These are phyloP conservation scores for Caracal caracal DNA, from an alignment of 2,113 vertebrate species.

Conservation along the genomic window DNA sequence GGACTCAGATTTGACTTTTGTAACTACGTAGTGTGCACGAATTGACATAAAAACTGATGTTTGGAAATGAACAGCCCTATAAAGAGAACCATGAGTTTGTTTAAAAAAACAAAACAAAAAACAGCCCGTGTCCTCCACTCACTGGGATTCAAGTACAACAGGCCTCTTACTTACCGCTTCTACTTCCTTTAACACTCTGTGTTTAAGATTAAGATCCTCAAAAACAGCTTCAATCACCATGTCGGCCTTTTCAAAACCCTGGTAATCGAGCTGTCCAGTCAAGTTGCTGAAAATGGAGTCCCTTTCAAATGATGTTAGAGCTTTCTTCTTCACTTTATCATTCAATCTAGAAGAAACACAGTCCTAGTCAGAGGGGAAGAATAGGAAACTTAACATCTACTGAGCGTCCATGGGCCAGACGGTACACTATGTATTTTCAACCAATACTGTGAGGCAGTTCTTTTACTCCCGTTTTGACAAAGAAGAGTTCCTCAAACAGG, in stretches of 20 bases:
- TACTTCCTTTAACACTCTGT: constrained; percentile 94
- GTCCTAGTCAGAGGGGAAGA: constrained; percentile 29
- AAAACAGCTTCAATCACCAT: constrained; percentile 99
- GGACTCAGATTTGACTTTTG: constrained; percentile 25
- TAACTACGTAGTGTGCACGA: background rate
- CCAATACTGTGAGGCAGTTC: background rate
- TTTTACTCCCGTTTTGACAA: background rate
- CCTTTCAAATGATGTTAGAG: constrained; percentile 93
- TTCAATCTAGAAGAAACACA: constrained; percentile 88
- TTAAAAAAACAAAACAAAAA: background rate
- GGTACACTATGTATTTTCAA: background rate
- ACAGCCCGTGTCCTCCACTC: background rate
- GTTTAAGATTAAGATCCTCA: constrained; percentile 94
- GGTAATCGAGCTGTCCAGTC: constrained; percentile 91
- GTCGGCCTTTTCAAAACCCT: constrained; percentile 92
- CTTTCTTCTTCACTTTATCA: constrained; percentile 94
- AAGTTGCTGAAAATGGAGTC: constrained; percentile 92
- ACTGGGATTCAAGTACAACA: fast-evolving
- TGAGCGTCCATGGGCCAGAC: background rate
- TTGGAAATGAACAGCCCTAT: background rate
- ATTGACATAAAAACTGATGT: background rate
- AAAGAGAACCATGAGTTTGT: background rate
- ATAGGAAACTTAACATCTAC: background rate
- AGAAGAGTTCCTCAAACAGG: background rate
- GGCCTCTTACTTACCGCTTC: constrained; percentile 92